phyloP scores from a whole-genome alignment of 2,888 invertebrate genomes.

The Clistopyga incitator region DNA sequence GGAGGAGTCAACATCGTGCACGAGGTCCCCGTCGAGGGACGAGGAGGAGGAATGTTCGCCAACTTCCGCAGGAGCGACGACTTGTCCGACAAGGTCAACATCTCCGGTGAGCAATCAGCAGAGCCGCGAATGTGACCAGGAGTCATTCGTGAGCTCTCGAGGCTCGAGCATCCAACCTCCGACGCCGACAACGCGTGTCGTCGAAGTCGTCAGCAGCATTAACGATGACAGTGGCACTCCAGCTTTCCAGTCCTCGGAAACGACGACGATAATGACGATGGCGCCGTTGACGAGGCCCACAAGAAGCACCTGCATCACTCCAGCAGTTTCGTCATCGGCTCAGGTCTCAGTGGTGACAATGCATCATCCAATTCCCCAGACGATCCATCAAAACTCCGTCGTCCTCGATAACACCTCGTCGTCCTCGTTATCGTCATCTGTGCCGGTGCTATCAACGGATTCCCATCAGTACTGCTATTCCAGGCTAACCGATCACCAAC shows the following conservation, averaged over 20 bases:
- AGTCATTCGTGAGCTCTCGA: conserved; percentile 14
- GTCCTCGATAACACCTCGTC: background rate
- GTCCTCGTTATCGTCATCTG: background rate
- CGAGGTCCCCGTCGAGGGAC: conserved; percentile 28
- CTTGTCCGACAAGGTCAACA: conserved; percentile 42
- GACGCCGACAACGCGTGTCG: background rate
- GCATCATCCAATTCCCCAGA: conserved; percentile 37
- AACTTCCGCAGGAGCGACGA: conserved; percentile 39
- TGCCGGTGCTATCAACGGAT: conserved; percentile 35
- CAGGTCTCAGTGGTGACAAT: conserved; percentile 52
- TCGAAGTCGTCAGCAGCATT: conserved; percentile 17
- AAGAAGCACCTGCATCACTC: conserved; percentile 44
- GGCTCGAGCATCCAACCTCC: conserved; percentile 19
- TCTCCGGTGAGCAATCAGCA: conserved; percentile 27
- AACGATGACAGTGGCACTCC: background rate
- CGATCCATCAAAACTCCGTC: conserved; percentile 7
- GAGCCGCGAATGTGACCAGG: conserved; percentile 43
- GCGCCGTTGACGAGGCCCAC: conserved; percentile 69
- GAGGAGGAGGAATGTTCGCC: conserved; percentile 32
- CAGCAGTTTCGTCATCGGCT: conserved; percentile 36
- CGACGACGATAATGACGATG: conserved; percentile 56
- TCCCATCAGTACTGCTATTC: conserved; percentile 43
- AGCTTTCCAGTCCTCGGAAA: background rate
- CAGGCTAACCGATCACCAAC: conserved; percentile 35
- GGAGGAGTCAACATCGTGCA: conserved; percentile 1